Base-by-base conservation (phyloP, 2,797 vertebrate species). In the Cuculus canorus region DNA sequence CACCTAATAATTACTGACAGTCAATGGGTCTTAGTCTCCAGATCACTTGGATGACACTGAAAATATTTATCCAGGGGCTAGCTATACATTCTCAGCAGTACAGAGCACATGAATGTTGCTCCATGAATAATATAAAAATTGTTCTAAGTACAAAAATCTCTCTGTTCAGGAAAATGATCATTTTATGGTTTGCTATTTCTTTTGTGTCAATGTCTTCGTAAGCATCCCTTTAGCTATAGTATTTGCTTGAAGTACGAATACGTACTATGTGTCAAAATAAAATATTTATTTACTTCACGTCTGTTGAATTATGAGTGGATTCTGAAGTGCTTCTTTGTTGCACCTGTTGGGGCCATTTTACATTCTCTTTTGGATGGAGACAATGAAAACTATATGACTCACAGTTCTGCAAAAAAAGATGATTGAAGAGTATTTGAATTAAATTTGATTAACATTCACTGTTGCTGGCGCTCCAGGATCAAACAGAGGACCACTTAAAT, bases 281-380 rank as follows among this genome's bases (percentile, higher is more conserved):
- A 96, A 85, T 95, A 93, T 94, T 96, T 95, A 92, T 96, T 96
- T 87, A 84, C 72, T 75, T 79, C 77, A 54, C 79, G 76, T 69
- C 91, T 93, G 45, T 90, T 86, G 60, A 90, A 59, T 86, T 88
- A 75, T 13, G 86, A 82, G 64, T 80, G 72, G n/a, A 71, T 86
- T 92, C 63, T 71, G 50, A 92, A 87, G 63, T 69, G 43, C 72
- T 85, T 61, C 71, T 92, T 77, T 75, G 54, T 83, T 85, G 59
- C 90, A 96, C 88, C 75, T 95, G 54, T 86, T 92, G 37, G 71
- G 69, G 75, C 81, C 75, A 71, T 85, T 94, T 88, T 80, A 56
- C 32, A 21, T 86, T 70, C 47, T 82, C 16, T 81, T 39, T 77
- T 95, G 83, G 27, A 35, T 82, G 65, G 65, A 86, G 68, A 94